These are phyloP conservation scores for Sipha flava DNA, from an alignment of 1,140 invertebrate genomes.

Conservation along the genomic window DNA sequence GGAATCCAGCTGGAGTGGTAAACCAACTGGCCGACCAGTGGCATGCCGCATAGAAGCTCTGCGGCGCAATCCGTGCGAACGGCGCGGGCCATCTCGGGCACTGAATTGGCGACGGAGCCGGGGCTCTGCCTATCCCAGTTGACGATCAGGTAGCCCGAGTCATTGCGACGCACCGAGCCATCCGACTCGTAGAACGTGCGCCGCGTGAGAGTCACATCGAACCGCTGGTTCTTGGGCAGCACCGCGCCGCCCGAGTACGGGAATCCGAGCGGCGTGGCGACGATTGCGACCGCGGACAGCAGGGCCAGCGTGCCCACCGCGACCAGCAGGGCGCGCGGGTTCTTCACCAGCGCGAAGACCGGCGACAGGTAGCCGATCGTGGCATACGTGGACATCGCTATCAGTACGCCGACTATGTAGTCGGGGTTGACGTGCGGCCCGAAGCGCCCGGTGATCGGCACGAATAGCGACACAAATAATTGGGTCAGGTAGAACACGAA, in stretches of 20 bases:
- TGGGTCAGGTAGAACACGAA: background rate
- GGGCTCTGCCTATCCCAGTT: background rate
- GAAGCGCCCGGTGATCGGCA: background rate
- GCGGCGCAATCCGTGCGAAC: background rate
- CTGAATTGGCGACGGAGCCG: background rate
- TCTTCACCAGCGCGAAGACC: background rate
- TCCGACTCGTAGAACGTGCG: background rate
- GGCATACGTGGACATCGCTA: background rate
- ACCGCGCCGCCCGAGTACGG: background rate
- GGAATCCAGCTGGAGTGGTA: background rate
- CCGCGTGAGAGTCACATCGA: background rate
- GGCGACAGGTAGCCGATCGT: background rate
- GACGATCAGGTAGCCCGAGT: background rate
- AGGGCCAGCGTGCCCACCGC: background rate
- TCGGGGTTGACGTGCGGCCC: background rate
- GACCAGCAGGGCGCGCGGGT: background rate
- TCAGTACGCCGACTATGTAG: background rate
- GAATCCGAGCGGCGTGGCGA: background rate
- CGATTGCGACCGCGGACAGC: background rate
- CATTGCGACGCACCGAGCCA: background rate
- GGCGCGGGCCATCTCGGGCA: background rate
- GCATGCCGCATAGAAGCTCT: background rate
- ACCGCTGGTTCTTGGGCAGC: background rate
- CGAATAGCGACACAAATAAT: background rate
- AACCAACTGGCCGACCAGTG: background rate